A percentile compares a stretch with the other conserved stretches of the same genome.
Evolutionary conservation across 2,797 vertebrate species (phyloP).

Genomic region (Ceryle rudis): DNA sequence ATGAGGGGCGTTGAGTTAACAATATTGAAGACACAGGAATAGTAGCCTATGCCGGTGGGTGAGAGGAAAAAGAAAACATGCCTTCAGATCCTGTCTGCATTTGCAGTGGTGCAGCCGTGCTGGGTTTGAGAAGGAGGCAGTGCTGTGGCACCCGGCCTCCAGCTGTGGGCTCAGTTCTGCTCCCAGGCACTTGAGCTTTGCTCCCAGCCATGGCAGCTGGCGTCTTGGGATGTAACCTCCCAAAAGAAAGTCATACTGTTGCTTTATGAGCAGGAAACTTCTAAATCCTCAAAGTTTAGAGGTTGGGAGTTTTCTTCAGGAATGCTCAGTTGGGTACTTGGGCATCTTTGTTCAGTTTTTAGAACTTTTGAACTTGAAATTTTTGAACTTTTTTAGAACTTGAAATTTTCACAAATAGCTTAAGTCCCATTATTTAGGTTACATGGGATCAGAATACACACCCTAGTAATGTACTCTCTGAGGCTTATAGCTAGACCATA

Average conservation of each 20-base stretch:
- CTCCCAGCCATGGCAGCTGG: background rate
- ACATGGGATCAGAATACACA: background rate
- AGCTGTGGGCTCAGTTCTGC: background rate
- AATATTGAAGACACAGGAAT: background rate
- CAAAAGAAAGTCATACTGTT: background rate
- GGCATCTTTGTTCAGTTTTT: background rate
- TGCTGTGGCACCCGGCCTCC: background rate
- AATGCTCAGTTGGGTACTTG: background rate
- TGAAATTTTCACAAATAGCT: background rate
- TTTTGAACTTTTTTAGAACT: background rate
- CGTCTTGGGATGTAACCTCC: background rate
- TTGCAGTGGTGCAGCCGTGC: background rate
- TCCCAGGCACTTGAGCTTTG: rapidly evolving
- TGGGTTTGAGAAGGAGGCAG: background rate
- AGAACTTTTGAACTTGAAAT: too few species aligned
- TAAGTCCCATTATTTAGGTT: background rate
- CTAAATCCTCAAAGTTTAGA: background rate
- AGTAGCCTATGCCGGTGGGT: background rate
- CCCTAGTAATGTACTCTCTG: background rate
- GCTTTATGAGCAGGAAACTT: background rate
- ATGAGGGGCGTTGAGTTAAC: background rate
- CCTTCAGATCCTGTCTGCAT: background rate
- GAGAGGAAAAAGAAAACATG: background rate
- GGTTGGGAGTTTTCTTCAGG: background rate
- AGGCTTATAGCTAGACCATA: constrained; percentile 42